phyloP scores from a whole-genome alignment of 2,888 invertebrate genomes.

The Drosophila pegasa region DNA sequence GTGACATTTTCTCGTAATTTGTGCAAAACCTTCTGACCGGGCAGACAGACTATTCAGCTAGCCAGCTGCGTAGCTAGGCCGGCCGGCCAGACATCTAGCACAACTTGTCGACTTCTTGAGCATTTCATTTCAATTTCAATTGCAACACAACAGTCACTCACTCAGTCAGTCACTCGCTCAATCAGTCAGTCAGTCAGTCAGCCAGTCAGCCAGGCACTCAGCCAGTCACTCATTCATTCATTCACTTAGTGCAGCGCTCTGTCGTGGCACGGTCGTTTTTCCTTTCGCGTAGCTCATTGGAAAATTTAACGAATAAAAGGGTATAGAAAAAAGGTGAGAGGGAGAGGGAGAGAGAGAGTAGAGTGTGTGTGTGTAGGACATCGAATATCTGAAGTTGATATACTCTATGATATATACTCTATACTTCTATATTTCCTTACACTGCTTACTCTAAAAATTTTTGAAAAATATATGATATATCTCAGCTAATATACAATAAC shows the following conservation, averaged over 20 bases:
- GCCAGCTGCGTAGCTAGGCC: conserved; percentile 28
- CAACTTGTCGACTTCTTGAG: conserved; percentile 30
- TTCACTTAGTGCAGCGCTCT: conserved; percentile 37
- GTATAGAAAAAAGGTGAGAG: too few relatives aligned
- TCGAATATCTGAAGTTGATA: not conserved
- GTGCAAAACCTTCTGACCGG: conserved; percentile 62
- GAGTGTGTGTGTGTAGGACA: not conserved
- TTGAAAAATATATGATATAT: too few relatives aligned
- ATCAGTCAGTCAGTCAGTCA: conserved; percentile 24
- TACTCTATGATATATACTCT: not conserved
- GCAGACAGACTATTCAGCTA: not conserved
- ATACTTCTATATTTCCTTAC: not conserved
- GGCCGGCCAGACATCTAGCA: conserved; percentile 31
- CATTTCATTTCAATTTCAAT: conserved; percentile 70
- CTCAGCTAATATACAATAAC: too few relatives aligned
- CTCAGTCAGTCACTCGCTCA: conserved; percentile 12
- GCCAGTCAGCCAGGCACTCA: conserved; percentile 29
- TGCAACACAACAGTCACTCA: conserved; percentile 47
- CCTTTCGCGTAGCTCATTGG: conserved; percentile 3
- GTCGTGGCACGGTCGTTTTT: conserved; percentile 8
- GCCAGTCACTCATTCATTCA: conserved; percentile 38
- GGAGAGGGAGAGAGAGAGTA: too few relatives aligned
- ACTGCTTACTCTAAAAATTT: not conserved
- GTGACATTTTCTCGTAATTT: conserved; percentile 71
- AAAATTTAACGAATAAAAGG: not conserved